Conservation (phyloP, 2,888 invertebrate genomes). For the Hyposoter didymator region DNA sequence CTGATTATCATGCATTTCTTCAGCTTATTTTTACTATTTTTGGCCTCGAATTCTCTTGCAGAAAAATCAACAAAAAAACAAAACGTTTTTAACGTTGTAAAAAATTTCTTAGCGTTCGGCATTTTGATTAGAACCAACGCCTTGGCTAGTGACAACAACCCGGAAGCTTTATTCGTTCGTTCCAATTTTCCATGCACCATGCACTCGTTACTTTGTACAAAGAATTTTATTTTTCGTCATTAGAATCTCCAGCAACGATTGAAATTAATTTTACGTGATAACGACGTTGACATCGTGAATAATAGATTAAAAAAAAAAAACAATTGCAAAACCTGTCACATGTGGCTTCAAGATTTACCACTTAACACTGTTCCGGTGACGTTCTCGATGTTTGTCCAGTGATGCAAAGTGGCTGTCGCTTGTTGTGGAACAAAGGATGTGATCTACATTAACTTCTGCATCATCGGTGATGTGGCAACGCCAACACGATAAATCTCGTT, state of each 20-base stretch:
- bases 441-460: slow-evolving; percentile 20
- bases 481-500: slow-evolving; percentile 28
- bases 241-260: background rate
- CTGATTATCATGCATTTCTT: slow-evolving; percentile 48
- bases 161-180: background rate
- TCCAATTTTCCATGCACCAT: background rate
- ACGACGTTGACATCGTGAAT: background rate
- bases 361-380: slow-evolving; percentile 28
- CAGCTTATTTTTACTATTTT: slow-evolving; percentile 5
- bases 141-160: background rate
- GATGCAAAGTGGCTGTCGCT: slow-evolving; percentile 63
- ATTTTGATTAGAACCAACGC: background rate
- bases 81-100: background rate
- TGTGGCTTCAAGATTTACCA: background rate
- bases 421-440: slow-evolving; percentile 66
- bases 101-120: background rate
- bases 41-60: background rate
- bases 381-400: slow-evolving; percentile 66
- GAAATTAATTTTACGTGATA: background rate
- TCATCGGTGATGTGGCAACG: slow-evolving; percentile 45
- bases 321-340: background rate
- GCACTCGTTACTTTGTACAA: background rate
- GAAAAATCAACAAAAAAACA: background rate
- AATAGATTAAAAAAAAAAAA: background rate
- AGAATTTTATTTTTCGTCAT: background rate